Base-by-base conservation (phyloP, 1,140 invertebrate species). In the Amyelois transitella region DNA sequence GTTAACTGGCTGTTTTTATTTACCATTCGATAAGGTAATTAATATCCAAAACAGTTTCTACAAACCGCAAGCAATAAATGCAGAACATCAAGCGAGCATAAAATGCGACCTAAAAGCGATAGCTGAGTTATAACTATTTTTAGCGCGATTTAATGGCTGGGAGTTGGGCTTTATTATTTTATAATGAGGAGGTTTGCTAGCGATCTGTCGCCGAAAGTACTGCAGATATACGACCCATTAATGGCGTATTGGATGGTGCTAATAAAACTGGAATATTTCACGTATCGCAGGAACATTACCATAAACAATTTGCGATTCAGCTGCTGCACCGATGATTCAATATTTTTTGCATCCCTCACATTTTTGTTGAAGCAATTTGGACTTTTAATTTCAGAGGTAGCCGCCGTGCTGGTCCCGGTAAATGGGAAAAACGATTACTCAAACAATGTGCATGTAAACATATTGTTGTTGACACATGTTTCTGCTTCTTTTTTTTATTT, bases 271-370 rank as follows among this genome's bases (percentile, higher is more conserved):
- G 57, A 69, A 71, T 63, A 67, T 72, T 72, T 72, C 63, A 69
- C 67, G 59, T 75, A 76, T 71, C 66, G 53, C 47, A 43, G 48
- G 51, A 24, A 50, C 58, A 75, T 75, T 75, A 74, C 63, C 71
- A 76, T 76, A 78, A 78, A 76, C 67, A 78, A 78, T 76, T 78
- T 69, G 60, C 60, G 56, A 72, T 69, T 69, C 69, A 60, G 55
- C 64, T 51, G 61, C 60, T 69, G 66, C 64, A 65, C 57, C 57
- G 58, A 69, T 69, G 63, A 63, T 72, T 72, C 62, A 55, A 66
- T 70, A 75, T 72, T 72, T 73, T 72, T 65, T 53, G 53, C 58
- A 57, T 51, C 32, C n/a, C 28, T 59, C 55, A 38, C 53, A 20
- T 51, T 56, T 57, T 52, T 56, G 55, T 53, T 60, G 43, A 53